Evolutionary conservation across 1,140 invertebrate genomes (phyloP), one percentile per base, ranked within the genome.

Genomic region (Rhyzopertha dominica): DNA sequence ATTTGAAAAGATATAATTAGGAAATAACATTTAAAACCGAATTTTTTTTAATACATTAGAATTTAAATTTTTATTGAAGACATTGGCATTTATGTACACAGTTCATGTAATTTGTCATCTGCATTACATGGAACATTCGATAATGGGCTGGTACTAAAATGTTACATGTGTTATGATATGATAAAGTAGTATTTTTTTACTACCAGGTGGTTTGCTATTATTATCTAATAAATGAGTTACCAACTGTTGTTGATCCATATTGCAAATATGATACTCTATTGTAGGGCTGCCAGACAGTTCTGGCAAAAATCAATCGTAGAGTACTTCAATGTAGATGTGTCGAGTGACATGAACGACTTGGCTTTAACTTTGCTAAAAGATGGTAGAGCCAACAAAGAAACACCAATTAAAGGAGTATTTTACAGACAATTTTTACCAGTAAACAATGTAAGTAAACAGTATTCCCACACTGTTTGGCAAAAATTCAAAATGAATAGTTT

Each of bases 361-460:
- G 78, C 87, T 2, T 74, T 82, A 57, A 64, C 78, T 7, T 76
- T 95, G 35, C 56, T 89, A 4, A 74, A 78, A 57, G 71, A 76
- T 32, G 82, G 80, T 0, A 72, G 72, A 29, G 75, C 78, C 29
- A 76, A 78, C 53, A 67, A 75, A n/a, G 58, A 69, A 29, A 61
- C 75, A 20, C 67, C 74, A 3, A 51, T 78, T 16, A 76, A 74
- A 57, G 76, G 77, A 19, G 74, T 85, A 18, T 87, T 76, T 64
- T 84, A 86, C 65, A 65, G 87, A 47, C 86, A 93, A 61, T 94
- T 87, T 72, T 65, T 92, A 34, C 89, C 90, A 0, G 71, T 79
- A 3, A 66, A 72, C 19, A 65, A 68, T 53, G 78, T 82, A 71
- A 71, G 61, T n/a, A n/a, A n/a, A n/a, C 30, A 40, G 47, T 31